Conservation (phyloP, 2,113 vertebrate genomes). For the Paramormyrops kingsleyae region DNA sequence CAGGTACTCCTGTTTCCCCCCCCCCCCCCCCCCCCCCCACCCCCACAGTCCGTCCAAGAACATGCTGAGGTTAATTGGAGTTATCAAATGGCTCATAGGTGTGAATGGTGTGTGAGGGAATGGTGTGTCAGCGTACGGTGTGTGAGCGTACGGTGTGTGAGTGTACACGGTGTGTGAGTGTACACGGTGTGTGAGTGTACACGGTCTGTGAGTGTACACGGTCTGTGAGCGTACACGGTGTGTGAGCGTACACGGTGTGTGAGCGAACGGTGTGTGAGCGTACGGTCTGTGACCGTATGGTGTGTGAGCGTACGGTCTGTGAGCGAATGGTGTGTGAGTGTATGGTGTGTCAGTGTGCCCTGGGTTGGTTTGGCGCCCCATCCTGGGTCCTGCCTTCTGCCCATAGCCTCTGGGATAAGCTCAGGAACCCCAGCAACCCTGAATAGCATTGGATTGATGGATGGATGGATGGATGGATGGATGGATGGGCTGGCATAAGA, state of each 20-base stretch:
- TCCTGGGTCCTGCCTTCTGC: background rate
- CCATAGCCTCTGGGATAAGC: background rate
- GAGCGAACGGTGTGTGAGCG: too few species aligned
- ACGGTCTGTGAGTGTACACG: too few species aligned
- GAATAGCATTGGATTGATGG: background rate
- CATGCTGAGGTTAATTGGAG: background rate
- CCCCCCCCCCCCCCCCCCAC: too few species aligned
- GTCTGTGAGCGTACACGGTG: too few species aligned
- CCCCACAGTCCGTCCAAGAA: background rate
- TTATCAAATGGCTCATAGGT: background rate
- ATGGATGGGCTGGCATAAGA: background rate
- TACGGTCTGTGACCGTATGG: fast-evolving
- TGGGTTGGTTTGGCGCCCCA: background rate
- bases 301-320: background rate
- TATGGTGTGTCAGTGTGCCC: background rate
- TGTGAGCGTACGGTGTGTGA: too few species aligned
- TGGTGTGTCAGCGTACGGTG: too few species aligned
- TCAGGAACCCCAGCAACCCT: background rate
- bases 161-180: too few species aligned
- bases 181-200: too few species aligned
- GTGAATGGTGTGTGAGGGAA: background rate
- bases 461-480: background rate
- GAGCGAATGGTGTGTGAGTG: background rate
- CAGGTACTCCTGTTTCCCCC: background rate
- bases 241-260: too few species aligned